Percentiles rank a stretch among this genome's conserved stretches.
Evolutionary conservation across 2,797 vertebrate genomes (phyloP).

Genomic region (Sitta carolinensis): DNA sequence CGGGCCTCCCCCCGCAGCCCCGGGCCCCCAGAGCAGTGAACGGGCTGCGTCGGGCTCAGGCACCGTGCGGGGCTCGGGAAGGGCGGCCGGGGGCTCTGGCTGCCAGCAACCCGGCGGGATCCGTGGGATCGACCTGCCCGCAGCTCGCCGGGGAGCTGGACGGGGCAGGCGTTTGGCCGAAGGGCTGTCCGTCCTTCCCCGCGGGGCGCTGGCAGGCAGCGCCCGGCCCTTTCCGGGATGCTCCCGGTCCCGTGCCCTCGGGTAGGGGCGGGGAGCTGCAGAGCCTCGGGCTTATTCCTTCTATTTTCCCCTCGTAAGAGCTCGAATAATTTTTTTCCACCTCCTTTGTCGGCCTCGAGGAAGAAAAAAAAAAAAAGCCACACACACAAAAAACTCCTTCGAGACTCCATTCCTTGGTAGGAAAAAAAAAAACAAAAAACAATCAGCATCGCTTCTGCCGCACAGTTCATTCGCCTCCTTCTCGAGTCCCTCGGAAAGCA

Average conservation of each 20-base stretch:
- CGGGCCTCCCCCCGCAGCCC: neutral
- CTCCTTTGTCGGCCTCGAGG: neutral
- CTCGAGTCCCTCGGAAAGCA: conserved; percentile 69
- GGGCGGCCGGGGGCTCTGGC: neutral
- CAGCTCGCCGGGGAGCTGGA: neutral
- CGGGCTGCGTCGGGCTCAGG: neutral
- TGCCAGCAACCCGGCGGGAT: neutral
- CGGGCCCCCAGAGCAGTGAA: neutral
- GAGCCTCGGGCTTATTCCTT: neutral
- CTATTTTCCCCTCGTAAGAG: neutral
- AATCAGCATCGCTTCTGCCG: neutral
- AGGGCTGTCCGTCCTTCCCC: neutral
- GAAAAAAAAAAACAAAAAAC: neutral
- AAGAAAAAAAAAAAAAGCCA: neutral
- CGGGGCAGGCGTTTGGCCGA: neutral
- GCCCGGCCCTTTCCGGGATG: neutral
- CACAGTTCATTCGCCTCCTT: conserved; percentile 56
- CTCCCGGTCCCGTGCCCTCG: neutral
- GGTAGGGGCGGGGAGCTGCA: neutral
- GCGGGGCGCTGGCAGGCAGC: neutral
- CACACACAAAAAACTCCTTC: neutral
- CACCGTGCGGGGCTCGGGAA: too few relatives aligned
- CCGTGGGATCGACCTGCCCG: neutral
- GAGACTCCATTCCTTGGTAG: neutral
- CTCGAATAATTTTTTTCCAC: neutral